Conservation (phyloP, 2,888 invertebrate genomes). For the Therioaphis trifolii region DNA sequence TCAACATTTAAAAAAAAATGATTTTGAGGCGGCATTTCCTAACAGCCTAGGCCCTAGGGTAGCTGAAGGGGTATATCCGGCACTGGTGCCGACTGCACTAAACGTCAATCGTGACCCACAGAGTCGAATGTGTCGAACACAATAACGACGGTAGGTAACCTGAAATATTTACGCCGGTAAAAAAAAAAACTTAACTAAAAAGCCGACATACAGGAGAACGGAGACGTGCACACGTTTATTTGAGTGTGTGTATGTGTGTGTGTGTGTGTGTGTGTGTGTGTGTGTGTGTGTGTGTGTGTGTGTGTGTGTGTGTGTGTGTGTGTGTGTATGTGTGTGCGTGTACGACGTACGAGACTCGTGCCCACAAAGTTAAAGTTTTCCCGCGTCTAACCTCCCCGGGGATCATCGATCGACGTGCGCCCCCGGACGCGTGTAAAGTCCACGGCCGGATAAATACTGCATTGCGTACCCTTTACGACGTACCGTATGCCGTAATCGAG, state of each 20-base stretch:
- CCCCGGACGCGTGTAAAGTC: not conserved
- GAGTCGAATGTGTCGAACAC: no score
- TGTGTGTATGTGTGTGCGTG: not conserved
- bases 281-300: no score
- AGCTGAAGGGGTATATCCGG: no score
- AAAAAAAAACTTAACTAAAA: not conserved
- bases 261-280: no score
- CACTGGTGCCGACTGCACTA: no score
- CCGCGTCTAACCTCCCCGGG: slow-evolving; percentile 3
- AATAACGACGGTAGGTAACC: no score
- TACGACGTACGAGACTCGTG: not conserved
- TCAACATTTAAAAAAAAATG: no score
- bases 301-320: no score
- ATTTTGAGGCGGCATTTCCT: no score
- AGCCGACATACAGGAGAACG: not conserved
- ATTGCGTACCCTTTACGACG: not conserved
- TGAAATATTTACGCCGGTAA: not conserved
- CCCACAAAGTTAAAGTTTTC: slow-evolving; percentile 2
- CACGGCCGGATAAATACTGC: not conserved
- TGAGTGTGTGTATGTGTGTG: no score
- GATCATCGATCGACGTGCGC: slow-evolving; percentile 5
- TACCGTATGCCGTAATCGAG: not conserved
- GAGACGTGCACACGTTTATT: not conserved
- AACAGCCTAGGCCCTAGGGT: no score
- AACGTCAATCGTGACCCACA: no score